Base-by-base conservation (phyloP, 2,888 invertebrate genomes). In the Tachina grossa region DNA sequence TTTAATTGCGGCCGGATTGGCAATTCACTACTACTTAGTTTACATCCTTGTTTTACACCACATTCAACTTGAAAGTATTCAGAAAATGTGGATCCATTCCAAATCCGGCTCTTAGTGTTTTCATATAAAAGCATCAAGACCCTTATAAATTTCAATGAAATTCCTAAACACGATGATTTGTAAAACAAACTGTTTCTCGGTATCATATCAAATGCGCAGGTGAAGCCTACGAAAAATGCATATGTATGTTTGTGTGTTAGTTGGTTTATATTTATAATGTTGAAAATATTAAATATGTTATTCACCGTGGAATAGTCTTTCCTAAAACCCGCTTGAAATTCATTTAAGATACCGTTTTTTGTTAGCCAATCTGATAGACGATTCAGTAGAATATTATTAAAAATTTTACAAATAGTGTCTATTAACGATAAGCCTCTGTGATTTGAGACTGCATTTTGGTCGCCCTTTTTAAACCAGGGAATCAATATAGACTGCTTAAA, bases 321-420 rank as follows among this genome's bases (percentile, higher is more conserved):
- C 22, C 31, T 47, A 13, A 65, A 65, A 1, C 49, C 66, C n/a
- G 66, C 66, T 31, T 66, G 51, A 22, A 49, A 66, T 49, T 66
- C 51, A 51, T 66, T 66, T 31, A 66, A 47, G 22, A 65, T 49
- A 2, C 45, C 11, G 11, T 55, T 13, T 10, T 22, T 55, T 6
- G 22, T 13, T 10, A 55, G 11, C 22, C 55, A 55, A 22, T 31
- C 31, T 31, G 31, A 31, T 31, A 3, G 31, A 31, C 31, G 31
- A 31, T 31, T 31, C 31, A 31, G 2, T 31, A 31, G 3, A 31
- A 31, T 31, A 31, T 31, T 31, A 31, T 31, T 31, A 31, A 31
- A 31, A 31, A 31, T 31, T 31, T 31, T 31, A 31, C 31, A 31
- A 31, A 31, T 31, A 31, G 31, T 31, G 31, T 31, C 31, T 31